Evolutionary conservation across 2,113 vertebrate genomes (phyloP), one percentile per base, ranked within the genome.

Genomic region (Merops nubicus): DNA sequence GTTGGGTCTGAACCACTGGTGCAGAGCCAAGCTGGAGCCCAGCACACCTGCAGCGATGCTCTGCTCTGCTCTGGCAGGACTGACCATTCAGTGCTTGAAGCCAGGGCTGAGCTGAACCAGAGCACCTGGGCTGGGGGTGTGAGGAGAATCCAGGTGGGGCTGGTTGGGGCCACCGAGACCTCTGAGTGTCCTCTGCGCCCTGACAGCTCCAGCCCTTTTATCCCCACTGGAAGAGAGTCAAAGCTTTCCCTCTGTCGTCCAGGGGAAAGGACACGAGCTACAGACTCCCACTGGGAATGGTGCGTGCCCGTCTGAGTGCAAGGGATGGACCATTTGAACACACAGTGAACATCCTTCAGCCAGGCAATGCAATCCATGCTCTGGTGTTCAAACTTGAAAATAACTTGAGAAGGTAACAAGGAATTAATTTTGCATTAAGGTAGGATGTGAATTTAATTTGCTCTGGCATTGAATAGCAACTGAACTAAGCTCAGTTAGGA

Each of bases 341-440:
- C 16, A 25, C 0, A 54, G 34, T 2, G 15, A 72, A 51, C 59
- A 26, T 38, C 75, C 21, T 43, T 38, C 13, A 78, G 48, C 38
- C 60, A 78, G 25, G 38, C 40, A 78, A 34, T 14, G 26, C 31
- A 36, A 76, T 40, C 34, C 26, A 11, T 1, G 6, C n/a, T 14
- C 54, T 78, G 65, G 7, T 15, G 40, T 54, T 91, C 72, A 79
- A 83, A 69, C 15, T 45, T n/a, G 70, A 86, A 86, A 86, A 89
- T 60, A 78, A 56, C 56, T 79, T 83, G 80, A 69, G 28, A 69
- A 78, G 57, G 26, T 47, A 73, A 73, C 28, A 82, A 53, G 38
- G 51, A 89, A 75, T 70, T 75, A 83, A 78, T 64, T 89, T 22
- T 65, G 45, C 45, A 69, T 70, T 68, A 74, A 85, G 25, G 22